These are phyloP conservation scores for Pavo muticus DNA, from an alignment of 2,113 vertebrate species.

Conservation along the genomic window DNA sequence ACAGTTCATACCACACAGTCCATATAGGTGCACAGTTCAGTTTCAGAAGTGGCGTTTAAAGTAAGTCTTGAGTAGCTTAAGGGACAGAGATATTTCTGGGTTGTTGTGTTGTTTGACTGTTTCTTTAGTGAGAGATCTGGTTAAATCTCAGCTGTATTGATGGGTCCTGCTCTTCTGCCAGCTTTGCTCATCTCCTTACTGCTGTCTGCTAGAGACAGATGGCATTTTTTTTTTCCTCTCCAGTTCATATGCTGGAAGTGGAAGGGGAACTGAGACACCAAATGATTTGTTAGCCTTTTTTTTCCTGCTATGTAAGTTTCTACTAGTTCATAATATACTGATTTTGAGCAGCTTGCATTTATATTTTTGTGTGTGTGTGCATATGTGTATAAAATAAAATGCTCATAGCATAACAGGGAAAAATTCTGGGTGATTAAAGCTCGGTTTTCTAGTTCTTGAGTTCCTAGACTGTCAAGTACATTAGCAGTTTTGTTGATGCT, in stretches of 20 bases:
- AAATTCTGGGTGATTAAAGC: background rate
- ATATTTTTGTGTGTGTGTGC: background rate
- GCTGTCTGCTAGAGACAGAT: background rate
- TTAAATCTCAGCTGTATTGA: background rate
- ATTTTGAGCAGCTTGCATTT: background rate
- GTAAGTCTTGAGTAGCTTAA: background rate
- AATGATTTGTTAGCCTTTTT: background rate
- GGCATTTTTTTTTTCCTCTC: background rate
- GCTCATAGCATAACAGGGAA: background rate
- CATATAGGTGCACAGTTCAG: background rate
- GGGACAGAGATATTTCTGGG: background rate
- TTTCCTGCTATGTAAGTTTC: background rate
- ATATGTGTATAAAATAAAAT: background rate
- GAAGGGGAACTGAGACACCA: background rate
- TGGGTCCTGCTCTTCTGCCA: background rate
- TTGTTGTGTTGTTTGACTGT: rapidly evolving
- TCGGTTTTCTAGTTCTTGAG: background rate
- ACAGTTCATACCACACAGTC: background rate
- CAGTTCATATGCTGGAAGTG: background rate
- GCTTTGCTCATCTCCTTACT: background rate
- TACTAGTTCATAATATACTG: background rate
- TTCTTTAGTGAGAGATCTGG: rapidly evolving
- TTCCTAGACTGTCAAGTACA: background rate
- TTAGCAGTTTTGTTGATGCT: background rate
- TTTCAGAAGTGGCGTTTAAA: background rate